A percentile compares a stretch with the other conserved stretches of the same genome.
Evolutionary conservation across 1,140 invertebrate genomes (phyloP).

Genomic region (Atta texana): DNA sequence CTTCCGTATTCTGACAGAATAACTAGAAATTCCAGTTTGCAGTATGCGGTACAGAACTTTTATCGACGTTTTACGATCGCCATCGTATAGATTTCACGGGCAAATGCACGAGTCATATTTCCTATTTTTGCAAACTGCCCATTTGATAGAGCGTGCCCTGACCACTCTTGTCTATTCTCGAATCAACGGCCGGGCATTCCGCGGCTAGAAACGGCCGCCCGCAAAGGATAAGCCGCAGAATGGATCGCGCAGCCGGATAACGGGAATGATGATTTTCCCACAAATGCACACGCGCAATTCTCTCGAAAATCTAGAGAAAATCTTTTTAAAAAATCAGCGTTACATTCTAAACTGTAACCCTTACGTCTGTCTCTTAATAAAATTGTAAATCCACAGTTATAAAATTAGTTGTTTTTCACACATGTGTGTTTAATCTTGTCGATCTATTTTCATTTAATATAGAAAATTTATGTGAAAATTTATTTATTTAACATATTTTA

Average conservation of each 20-base stretch:
- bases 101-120: conserved; percentile 41
- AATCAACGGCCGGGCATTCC: conserved; percentile 68
- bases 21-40: conserved; percentile 32
- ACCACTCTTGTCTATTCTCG: conserved; percentile 80
- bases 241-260: background rate
- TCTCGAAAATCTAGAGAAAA: background rate
- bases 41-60: conserved; percentile 13
- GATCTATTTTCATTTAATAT: too few relatives aligned
- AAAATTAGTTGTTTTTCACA: too few relatives aligned
- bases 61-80: conserved; percentile 38
- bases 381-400: too few relatives aligned
- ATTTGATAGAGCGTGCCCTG: conserved; percentile 44
- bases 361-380: too few relatives aligned
- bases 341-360: too few relatives aligned
- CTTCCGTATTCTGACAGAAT: conserved; percentile 22
- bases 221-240: conserved; percentile 53
- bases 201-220: conserved; percentile 61
- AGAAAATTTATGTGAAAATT: too few relatives aligned
- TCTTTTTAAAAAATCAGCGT: background rate
- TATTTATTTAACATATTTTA: too few relatives aligned
- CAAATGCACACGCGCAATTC: background rate
- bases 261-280: conserved; percentile 16
- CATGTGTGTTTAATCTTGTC: too few relatives aligned
- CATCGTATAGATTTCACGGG: conserved; percentile 47
- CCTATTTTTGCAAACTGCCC: conserved; percentile 19